Conservation (phyloP, 2,888 invertebrate genomes). For the Liodrosophila aerea region DNA sequence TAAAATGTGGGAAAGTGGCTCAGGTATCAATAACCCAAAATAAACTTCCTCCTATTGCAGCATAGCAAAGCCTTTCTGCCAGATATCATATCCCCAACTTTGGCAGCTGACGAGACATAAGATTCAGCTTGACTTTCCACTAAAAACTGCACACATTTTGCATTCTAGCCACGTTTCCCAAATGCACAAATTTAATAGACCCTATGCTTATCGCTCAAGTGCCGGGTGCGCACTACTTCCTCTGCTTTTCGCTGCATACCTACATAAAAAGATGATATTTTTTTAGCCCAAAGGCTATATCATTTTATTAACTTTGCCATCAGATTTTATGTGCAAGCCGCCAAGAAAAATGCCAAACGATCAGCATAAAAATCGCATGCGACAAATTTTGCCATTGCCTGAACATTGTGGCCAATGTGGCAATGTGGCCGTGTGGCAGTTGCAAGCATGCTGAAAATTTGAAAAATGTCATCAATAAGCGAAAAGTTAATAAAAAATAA, state of each 20-base stretch:
- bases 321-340: conserved; percentile 50
- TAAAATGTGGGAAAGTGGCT: too few species aligned
- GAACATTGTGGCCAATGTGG: conserved; percentile 1
- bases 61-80: too few species aligned
- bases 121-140: too few species aligned
- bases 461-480: conserved; percentile 76
- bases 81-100: too few species aligned
- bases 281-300: conserved; percentile 44
- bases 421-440: conserved; percentile 5
- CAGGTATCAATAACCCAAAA: too few species aligned
- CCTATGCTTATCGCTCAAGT: too few species aligned
- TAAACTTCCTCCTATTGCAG: too few species aligned
- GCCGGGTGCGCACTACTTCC: too few species aligned
- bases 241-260: background rate
- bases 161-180: too few species aligned
- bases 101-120: too few species aligned
- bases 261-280: conserved; percentile 7
- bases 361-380: conserved; percentile 68
- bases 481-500: conserved; percentile 78
- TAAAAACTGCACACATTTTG: too few species aligned
- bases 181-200: too few species aligned
- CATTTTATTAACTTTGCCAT: conserved; percentile 67
- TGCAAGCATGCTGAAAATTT: conserved; percentile 59
- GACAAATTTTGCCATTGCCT: conserved; percentile 65
- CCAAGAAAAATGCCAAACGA: conserved; percentile 58